Evolutionary conservation across 2,113 vertebrate genomes (phyloP).

Genomic region (Albula goreensis): DNA sequence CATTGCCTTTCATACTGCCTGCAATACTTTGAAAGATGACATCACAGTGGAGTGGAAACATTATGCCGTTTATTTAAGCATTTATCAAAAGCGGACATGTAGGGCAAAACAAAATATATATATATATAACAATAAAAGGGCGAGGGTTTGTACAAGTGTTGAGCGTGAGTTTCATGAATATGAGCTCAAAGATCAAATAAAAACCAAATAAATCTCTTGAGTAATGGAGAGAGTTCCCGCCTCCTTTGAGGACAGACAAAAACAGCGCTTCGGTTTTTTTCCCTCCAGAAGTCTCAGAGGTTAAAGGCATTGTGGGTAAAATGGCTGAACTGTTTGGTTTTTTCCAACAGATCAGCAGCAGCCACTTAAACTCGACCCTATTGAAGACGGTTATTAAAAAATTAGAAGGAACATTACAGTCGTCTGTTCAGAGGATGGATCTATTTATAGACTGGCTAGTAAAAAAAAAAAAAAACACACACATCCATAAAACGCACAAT

Average conservation of each 20-base stretch:
- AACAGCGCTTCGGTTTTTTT: slow-evolving; percentile 71
- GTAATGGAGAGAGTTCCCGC: slow-evolving; percentile 38
- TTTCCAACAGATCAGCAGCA: slow-evolving; percentile 66
- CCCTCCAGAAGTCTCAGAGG: slow-evolving; percentile 56
- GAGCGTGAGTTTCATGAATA: not conserved
- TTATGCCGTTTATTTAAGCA: not conserved
- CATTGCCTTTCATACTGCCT: not conserved
- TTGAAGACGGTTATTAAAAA: slow-evolving; percentile 64
- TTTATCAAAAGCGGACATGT: slow-evolving; percentile 10
- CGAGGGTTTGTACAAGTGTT: slow-evolving; percentile 21
- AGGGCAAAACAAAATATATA: not conserved
- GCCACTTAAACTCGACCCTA: slow-evolving; percentile 47
- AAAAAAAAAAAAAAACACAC: slow-evolving; percentile 23
- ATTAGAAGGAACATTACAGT: slow-evolving; percentile 69
- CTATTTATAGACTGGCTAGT: slow-evolving; percentile 70
- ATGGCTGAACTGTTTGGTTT: slow-evolving; percentile 52
- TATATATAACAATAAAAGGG: not conserved
- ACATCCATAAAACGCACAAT: slow-evolving; percentile 69
- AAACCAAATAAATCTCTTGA: slow-evolving; percentile 25
- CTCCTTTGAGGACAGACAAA: slow-evolving; percentile 60
- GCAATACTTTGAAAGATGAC: not conserved
- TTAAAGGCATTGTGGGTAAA: slow-evolving; percentile 71
- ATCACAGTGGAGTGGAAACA: slow-evolving; percentile 6
- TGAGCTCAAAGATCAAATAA: slow-evolving; percentile 26
- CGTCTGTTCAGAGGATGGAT: slow-evolving; percentile 70